Evolutionary conservation across 2,113 vertebrate species (phyloP).

Genomic region (Trinectes maculatus): DNA sequence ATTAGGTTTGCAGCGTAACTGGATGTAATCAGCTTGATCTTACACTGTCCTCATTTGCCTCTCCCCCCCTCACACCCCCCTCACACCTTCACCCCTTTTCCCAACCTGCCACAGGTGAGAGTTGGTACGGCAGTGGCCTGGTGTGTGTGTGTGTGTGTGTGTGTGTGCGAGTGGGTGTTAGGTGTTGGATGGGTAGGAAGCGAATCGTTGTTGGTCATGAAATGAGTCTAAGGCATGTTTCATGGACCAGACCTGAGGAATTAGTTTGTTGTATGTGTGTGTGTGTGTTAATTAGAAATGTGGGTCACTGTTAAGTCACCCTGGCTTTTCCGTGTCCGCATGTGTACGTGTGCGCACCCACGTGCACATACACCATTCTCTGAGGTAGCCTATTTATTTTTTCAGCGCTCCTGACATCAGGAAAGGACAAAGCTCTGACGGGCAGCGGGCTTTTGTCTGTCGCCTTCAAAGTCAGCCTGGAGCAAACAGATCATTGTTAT

Average conservation of each 20-base stretch:
- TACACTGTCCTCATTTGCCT: slow-evolving; percentile 88
- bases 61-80: slow-evolving; percentile 12
- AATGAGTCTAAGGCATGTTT: not conserved
- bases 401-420: slow-evolving; percentile 70
- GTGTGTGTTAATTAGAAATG: not conserved
- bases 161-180: not conserved
- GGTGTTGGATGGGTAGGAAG: not conserved
- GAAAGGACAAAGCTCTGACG: slow-evolving; percentile 78
- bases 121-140: slow-evolving; percentile 27
- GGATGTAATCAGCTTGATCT: slow-evolving; percentile 99
- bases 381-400: slow-evolving; percentile 62
- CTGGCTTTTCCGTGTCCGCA: too few relatives aligned
- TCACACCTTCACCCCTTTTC: not conserved
- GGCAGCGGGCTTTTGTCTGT: slow-evolving; percentile 76
- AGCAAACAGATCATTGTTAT: slow-evolving; percentile 76
- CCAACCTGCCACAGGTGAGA: slow-evolving; percentile 88
- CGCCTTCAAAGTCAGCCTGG: slow-evolving; percentile 74
- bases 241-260: slow-evolving; percentile 16
- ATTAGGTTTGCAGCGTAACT: slow-evolving; percentile 98
- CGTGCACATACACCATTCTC: not conserved
- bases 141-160: not conserved
- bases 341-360: not conserved
- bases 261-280: slow-evolving; percentile 5
- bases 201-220: not conserved
- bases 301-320: not conserved